Base-by-base conservation (phyloP, 2,113 vertebrate genomes). In the Eurystomus gularis region DNA sequence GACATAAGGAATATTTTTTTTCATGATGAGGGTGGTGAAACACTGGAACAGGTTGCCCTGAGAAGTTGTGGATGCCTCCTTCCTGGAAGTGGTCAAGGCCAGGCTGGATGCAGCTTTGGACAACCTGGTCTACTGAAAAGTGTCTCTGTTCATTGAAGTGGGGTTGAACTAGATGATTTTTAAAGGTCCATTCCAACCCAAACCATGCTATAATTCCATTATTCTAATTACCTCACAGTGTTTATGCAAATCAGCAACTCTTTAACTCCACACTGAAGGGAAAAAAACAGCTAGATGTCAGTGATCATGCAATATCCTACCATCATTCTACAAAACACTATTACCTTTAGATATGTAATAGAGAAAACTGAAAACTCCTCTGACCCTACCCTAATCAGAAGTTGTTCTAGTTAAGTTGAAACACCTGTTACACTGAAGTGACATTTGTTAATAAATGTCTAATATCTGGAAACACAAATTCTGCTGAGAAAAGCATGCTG, bases 91-190 rank as follows among this genome's bases (percentile, higher is more conserved):
- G 4, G 25, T 70, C 60, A 51, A 55, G 35, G 57, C 6, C 42
- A 54, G 14, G 8, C 0, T 60, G 51, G 21, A 60, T 1, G 8
- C 13, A 13, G 7, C 13, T 65, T 18, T 57, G 21, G 75, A 20
- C 6, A 70, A n/a, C 18, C 28, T 26, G 17, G 11, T 23, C 7
- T 21, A 37, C 6, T 42, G 9, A 17, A 62, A 90, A 33, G 6
- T 48, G 21, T 28, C n/a, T 37, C 19, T 90, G 29, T 9, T 11
- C 20, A 6, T 37, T 12, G 70, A 6, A 90, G 31, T 7, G 9
- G 3, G 2, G 9, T 6, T 52, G 23, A 21, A 51, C 17, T 66
- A 26, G 23, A 21, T 5, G 28, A 21, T 33, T 39, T 86, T 79
- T 55, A 21, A 51, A 42, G 3, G 14, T 44, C 2, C 13, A 5